A percentile compares a stretch with the other conserved stretches of the same genome.
Evolutionary conservation across 1,140 invertebrate genomes (phyloP).

Genomic region (Heliconius hewitsoni): DNA sequence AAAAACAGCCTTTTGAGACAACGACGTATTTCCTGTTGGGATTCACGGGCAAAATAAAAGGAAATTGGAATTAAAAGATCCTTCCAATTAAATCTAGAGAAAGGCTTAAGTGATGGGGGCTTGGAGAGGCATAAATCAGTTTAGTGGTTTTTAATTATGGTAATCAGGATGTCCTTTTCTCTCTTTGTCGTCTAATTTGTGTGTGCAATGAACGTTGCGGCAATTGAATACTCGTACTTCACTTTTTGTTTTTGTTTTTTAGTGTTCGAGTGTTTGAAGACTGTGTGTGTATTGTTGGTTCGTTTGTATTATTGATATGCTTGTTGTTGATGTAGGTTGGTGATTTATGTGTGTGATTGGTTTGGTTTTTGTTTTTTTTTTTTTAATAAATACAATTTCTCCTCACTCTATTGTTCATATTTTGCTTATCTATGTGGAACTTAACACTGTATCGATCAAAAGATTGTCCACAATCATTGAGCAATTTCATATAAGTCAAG

Average conservation of each 20-base stretch:
- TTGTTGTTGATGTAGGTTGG: not conserved
- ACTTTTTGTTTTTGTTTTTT: conserved; percentile 18
- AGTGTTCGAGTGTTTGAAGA: not conserved
- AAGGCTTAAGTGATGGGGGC: conserved; percentile 72
- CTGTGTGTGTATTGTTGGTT: not conserved
- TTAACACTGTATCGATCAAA: too few species aligned
- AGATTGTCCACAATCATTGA: too few species aligned
- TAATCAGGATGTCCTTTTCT: conserved; percentile 76
- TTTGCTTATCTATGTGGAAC: too few species aligned
- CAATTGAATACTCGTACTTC: conserved; percentile 45
- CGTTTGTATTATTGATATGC: conserved; percentile 7
- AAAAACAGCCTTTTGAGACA: conserved; percentile 68
- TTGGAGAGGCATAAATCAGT: conserved; percentile 69
- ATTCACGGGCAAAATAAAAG: conserved; percentile 64
- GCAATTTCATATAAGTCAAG: too few species aligned
- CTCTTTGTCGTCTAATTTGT: conserved; percentile 66
- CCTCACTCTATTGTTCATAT: too few species aligned
- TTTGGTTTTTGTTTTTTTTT: not conserved
- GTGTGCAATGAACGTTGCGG: conserved; percentile 46
- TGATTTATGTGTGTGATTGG: not conserved
- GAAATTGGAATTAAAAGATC: conserved; percentile 69
- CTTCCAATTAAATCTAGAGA: conserved; percentile 71
- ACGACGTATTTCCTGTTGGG: conserved; percentile 63
- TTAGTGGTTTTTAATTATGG: conserved; percentile 77
- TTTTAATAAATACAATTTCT: not conserved